A percentile compares a stretch with the other conserved stretches of the same genome.
Evolutionary conservation across 2,888 invertebrate species (phyloP).

Genomic region (Pemphredon lugubris): DNA sequence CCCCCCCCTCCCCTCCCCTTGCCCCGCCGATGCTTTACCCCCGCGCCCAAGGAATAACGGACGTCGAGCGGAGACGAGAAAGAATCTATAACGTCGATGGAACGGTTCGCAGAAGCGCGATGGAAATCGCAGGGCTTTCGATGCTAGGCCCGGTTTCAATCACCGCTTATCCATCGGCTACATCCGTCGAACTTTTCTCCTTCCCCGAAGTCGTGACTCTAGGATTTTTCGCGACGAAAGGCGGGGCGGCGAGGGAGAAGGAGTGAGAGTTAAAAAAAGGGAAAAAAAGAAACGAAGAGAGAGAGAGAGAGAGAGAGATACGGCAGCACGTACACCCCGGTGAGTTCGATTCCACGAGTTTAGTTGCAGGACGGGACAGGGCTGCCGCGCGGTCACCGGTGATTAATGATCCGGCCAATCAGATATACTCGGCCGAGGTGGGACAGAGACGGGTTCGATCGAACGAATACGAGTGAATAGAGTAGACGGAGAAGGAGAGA

Average conservation of each 20-base stretch:
- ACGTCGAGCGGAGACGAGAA: no score
- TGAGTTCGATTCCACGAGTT: slow-evolving; percentile 72
- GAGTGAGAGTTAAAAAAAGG: background rate
- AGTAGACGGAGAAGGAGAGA: slow-evolving; percentile 23
- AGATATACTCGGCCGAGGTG: slow-evolving; percentile 70
- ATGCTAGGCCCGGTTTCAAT: slow-evolving; percentile 23
- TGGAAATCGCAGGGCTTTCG: slow-evolving; percentile 25
- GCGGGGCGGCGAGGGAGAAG: background rate
- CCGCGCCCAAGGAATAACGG: no score
- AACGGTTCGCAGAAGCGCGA: slow-evolving; percentile 13
- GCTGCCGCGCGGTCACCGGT: slow-evolving; percentile 72
- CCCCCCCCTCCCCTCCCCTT: no score
- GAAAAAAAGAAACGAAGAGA: background rate
- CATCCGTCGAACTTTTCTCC: slow-evolving; percentile 32
- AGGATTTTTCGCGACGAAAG: slow-evolving; percentile 40
- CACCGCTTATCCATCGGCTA: slow-evolving; percentile 24
- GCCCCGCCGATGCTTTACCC: no score
- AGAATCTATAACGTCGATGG: background rate
- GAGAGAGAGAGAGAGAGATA: slow-evolving; percentile 47
- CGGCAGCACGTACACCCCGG: slow-evolving; percentile 68
- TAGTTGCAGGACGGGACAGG: slow-evolving; percentile 69
- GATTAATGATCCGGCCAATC: slow-evolving; percentile 76
- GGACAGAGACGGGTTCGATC: slow-evolving; percentile 47
- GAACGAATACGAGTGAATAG: slow-evolving; percentile 34
- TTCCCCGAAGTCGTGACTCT: slow-evolving; percentile 50